Percentiles rank a stretch among this genome's conserved stretches.
These are phyloP conservation scores for Drosophila peninsularis DNA, from an alignment of 2,888 invertebrate species.

Conservation along the genomic window DNA sequence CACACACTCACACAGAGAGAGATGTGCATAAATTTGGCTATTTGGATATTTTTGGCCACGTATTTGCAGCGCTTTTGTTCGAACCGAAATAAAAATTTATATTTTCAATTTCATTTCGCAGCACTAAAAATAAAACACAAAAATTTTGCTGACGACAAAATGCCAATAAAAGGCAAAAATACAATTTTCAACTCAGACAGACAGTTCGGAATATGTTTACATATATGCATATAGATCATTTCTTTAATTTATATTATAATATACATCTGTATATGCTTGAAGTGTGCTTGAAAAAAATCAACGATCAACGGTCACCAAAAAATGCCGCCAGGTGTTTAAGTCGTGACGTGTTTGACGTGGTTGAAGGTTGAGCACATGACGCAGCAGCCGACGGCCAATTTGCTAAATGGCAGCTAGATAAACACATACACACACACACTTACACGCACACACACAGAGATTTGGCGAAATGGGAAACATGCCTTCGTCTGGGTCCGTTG, in stretches of 20 bases:
- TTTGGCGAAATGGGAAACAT: conserved; percentile 26
- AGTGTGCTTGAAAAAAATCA: conserved; percentile 15
- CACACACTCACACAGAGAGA: not conserved
- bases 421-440: conserved; percentile 23
- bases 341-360: conserved; percentile 58
- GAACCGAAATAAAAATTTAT: conserved; percentile 11
- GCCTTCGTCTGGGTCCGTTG: conserved; percentile 27
- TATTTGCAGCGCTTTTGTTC: conserved; percentile 23
- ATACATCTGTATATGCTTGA: not conserved
- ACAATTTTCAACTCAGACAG: conserved; percentile 11
- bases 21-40: not conserved
- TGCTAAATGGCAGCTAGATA: conserved; percentile 38
- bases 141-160: conserved; percentile 39
- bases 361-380: conserved; percentile 27
- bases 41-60: conserved; percentile 20
- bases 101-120: conserved; percentile 27
- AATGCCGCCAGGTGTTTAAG: conserved; percentile 68
- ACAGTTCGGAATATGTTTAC: not conserved
- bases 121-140: conserved; percentile 35
- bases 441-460: not conserved
- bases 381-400: conserved; percentile 22
- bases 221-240: not conserved
- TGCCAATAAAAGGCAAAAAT: conserved; percentile 13
- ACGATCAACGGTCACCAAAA: conserved; percentile 40
- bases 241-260: conserved; percentile 4